A percentile compares a stretch with the other conserved stretches of the same genome.
Conservation (phyloP, 2,888 invertebrate species). For the Lomographa bimaculata region DNA sequence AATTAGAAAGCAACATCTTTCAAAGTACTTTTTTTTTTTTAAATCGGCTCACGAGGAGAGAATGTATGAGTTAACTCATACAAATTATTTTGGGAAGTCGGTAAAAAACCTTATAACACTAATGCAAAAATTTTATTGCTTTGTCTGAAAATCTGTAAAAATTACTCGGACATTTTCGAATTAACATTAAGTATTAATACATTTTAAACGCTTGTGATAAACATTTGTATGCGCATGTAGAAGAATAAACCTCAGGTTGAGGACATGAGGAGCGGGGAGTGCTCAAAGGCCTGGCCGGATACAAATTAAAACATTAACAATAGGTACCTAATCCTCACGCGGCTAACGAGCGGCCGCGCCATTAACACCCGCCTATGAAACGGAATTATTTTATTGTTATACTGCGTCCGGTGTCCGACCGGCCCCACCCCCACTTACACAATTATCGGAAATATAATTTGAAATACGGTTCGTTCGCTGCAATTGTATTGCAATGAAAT, state of each 20-base stretch:
- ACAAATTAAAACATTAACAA: conserved; percentile 81
- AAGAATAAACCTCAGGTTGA: conserved; percentile 19
- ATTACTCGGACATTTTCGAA: too few relatives aligned
- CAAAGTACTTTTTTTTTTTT: too few relatives aligned
- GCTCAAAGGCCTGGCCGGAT: conserved; percentile 46
- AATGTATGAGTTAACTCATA: too few relatives aligned
- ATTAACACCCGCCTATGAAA: conserved; percentile 72
- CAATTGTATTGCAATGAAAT: conserved; percentile 31
- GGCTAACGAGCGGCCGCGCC: conserved; percentile 71
- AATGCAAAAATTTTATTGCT: not conserved
- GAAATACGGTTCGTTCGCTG: conserved; percentile 39
- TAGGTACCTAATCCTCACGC: conserved; percentile 73
- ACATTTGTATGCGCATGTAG: too few relatives aligned
- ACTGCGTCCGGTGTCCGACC: conserved; percentile 45
- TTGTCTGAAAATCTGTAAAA: not conserved
- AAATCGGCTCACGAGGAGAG: too few relatives aligned
- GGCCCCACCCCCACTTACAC: conserved; percentile 50
- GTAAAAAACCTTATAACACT: too few relatives aligned
- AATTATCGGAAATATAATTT: conserved; percentile 53
- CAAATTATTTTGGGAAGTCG: too few relatives aligned
- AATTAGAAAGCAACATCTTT: too few relatives aligned
- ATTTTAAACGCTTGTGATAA: too few relatives aligned
- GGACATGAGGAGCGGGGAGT: conserved; percentile 34
- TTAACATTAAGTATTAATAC: too few relatives aligned
- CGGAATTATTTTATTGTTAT: conserved; percentile 74